Percentiles rank a stretch among this genome's conserved stretches.
Conservation (phyloP, 2,113 vertebrate genomes). For the Cettia cetti region DNA sequence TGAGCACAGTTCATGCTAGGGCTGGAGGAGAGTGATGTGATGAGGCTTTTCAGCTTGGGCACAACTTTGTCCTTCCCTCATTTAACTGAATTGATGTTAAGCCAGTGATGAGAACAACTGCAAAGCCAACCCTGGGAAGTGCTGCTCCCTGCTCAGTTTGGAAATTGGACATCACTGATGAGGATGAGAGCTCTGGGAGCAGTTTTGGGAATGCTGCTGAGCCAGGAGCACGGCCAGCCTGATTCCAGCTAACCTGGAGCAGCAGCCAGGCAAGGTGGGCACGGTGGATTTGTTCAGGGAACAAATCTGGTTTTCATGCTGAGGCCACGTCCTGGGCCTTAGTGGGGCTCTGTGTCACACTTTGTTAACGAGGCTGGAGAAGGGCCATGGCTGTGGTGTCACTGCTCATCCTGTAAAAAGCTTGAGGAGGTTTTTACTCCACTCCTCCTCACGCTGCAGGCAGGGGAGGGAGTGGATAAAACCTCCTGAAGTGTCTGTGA, state of each 20-base stretch:
- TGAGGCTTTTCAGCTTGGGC: neutral
- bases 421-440: neutral
- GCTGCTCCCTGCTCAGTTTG: neutral
- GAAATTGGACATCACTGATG: neutral
- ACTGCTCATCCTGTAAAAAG: neutral
- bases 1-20: neutral
- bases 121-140: neutral
- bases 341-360: neutral
- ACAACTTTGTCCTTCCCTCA: neutral
- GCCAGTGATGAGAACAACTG: neutral
- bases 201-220: neutral
- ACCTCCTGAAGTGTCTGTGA: neutral
- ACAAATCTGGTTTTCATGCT: neutral
- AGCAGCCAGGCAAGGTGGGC: neutral
- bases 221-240: neutral
- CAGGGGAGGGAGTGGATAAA: neutral
- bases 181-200: slow-evolving; percentile 24
- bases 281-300: neutral
- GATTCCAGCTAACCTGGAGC: neutral
- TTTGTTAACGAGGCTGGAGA: neutral
- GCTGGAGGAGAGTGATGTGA: neutral
- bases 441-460: neutral
- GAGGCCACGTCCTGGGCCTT: neutral
- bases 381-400: neutral
- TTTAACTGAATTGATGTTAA: neutral